Evolutionary conservation across 2,797 vertebrate genomes (phyloP).

Genomic region (Sorex maritimensis): DNA sequence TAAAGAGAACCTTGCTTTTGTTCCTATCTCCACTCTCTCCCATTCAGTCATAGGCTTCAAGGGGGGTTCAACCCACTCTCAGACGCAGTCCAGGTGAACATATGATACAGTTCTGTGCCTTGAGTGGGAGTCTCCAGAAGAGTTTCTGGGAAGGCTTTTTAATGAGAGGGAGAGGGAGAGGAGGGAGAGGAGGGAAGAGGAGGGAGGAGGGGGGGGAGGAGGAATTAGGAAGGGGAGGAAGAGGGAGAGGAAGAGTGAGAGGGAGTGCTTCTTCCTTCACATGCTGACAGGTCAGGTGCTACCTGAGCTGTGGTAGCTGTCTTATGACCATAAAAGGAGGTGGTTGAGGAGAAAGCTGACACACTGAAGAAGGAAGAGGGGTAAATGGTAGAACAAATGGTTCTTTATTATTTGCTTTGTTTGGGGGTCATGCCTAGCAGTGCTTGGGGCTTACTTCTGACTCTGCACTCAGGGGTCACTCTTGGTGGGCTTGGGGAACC

Average conservation of each 20-base stretch:
- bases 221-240: too few relatives aligned
- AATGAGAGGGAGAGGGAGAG: neutral
- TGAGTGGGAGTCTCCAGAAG: neutral
- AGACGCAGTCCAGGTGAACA: neutral
- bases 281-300: neutral
- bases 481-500: too few relatives aligned
- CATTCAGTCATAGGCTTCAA: neutral
- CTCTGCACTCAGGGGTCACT: too few relatives aligned
- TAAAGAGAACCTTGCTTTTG: slow-evolving; percentile 16
- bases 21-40: neutral
- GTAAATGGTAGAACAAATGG: neutral
- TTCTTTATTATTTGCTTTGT: too few relatives aligned
- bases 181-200: too few relatives aligned
- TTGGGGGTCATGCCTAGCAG: too few relatives aligned
- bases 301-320: neutral
- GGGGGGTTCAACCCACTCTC: neutral
- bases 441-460: too few relatives aligned
- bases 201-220: too few relatives aligned
- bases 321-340: neutral
- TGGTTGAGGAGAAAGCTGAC: neutral
- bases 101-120: slow-evolving; percentile 34
- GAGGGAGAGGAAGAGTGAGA: too few relatives aligned
- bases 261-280: neutral
- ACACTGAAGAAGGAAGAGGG: neutral
- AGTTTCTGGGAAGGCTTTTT: neutral